Base-by-base conservation (phyloP, 2,797 vertebrate genomes). In the Cryptoblepharus egeriae region DNA sequence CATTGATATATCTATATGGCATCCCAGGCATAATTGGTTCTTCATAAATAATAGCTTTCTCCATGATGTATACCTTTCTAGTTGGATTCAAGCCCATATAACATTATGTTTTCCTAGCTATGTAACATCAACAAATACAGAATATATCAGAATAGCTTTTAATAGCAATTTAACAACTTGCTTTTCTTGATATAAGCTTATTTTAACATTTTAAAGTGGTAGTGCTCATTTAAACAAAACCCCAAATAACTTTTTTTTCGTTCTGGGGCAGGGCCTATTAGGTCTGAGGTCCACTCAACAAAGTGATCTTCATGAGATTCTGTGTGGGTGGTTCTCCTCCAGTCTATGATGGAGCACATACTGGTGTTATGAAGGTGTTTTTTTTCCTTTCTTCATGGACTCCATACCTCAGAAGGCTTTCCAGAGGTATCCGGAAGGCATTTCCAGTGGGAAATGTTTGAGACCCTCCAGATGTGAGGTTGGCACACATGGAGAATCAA, bases 41-140 rank as follows among this genome's bases (percentile, higher is more conserved):
- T 57, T 78, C 52, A 71, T 79, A 84, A 84, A 84, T 79, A 75
- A 74, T 74, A 58, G 30, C 15, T 75, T 79, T 45, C 18, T 58
- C 26, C 63, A 61, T 22, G 24, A 61, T 60, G 63, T 39, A 32
- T 84, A 74, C 5, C 28, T 49, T 79, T 79, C 79, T 60, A n/a
- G 30, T 67, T 84, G 63, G 64, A 49, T 68, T 24, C 13, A 61
- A 79, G 39, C 76, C 70, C 9, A 15, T 58, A 3, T 57, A 49
- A 45, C 22, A 63, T 55, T 69, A 24, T 76, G 32, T 55, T 74
- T 68, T 74, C 24, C 52, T 42, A 68, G 55, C 37, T 39, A n/a
- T 24, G 67, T 24, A 24, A 58, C 22, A 32, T 35, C 65, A 68
- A 9, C 58, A 28, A 9, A 61, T 61, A 28, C 28, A 61, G 37